Base-by-base conservation (phyloP, 2,888 invertebrate species). In the Odontomyia ornata region DNA sequence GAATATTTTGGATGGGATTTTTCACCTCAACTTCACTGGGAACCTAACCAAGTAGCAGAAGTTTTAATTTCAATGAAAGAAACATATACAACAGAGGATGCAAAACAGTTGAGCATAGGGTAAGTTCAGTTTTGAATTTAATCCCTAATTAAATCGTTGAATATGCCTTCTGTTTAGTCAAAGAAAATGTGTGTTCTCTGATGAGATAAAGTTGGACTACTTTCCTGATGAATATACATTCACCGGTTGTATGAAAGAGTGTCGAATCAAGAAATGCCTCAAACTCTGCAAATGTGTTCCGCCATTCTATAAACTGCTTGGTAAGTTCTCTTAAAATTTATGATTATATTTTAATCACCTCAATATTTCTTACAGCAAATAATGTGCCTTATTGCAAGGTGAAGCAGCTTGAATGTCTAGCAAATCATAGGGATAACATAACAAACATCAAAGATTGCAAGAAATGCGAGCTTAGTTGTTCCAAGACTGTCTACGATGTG, bases 1-100 rank as follows among this genome's bases (percentile, higher is more conserved):
- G 93, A 93, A 85, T 89, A 91, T 84, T 91, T 93, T 0, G 91
- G 91, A 0, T 83, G 91, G 28, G 93, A 93, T 80, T 89, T 91
- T 81, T 90, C 89, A 81, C 90, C 93, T 0, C 93, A 93, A 82
- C 91, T 92, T 80, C 87, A 90, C 1, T 93, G 93, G 93, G 90
- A 91, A 62, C 89, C 83, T 72, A 82, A 81, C 43, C 83, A 86
- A 78, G 78, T 82, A 0, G 84, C 84, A 1, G 86, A 86, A 78
- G 83, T 86, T 15, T 82, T 87, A 3, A 86, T 94, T 83, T 91
- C 92, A 0, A 91, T 93, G 27, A 93, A 93, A 82, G 91, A 92
- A 83, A 93, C 93, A 0, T 93, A 93, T 83, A 93, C 93, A 0
- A 93, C 93, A 0, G 89, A 90, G 77, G 93, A 93, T 82, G 93